Conservation (phyloP, 2,797 vertebrate species). For the Loris lydekkerianus region DNA sequence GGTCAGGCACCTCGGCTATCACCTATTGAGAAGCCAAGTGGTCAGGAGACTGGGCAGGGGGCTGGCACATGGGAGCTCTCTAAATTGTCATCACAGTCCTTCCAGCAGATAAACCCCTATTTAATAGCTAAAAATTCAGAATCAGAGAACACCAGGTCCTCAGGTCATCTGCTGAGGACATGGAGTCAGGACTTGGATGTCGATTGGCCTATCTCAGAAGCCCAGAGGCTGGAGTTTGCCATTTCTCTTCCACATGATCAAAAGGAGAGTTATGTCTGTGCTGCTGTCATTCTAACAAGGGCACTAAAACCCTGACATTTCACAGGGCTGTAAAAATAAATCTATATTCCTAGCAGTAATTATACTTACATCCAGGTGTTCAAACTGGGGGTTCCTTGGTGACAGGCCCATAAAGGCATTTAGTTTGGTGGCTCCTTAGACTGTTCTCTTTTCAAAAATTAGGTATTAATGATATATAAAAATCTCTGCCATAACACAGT, state of each 20-base stretch:
- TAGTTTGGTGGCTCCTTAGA: not conserved
- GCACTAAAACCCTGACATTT: not conserved
- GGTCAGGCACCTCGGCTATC: not conserved
- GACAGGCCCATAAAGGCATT: not conserved
- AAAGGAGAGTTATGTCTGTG: not conserved
- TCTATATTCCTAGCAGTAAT: not conserved
- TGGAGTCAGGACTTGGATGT: not conserved
- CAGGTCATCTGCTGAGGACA: not conserved
- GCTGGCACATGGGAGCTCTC: not conserved
- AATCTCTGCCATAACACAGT: not conserved
- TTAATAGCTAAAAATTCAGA: not conserved
- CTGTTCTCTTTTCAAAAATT: not conserved
- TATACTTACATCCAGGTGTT: not conserved
- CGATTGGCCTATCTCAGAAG: too few relatives aligned
- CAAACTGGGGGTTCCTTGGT: not conserved
- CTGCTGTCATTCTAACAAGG: not conserved
- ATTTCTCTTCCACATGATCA: not conserved
- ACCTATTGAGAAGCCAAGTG: not conserved
- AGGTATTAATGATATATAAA: not conserved
- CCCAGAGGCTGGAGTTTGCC: not conserved
- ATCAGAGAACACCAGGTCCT: not conserved
- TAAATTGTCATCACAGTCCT: not conserved
- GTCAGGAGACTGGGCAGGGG: not conserved
- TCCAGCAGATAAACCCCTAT: too few relatives aligned
- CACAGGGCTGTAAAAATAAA: not conserved